Conservation (phyloP, 2,797 vertebrate species). For the Protonibea diacanthus region DNA sequence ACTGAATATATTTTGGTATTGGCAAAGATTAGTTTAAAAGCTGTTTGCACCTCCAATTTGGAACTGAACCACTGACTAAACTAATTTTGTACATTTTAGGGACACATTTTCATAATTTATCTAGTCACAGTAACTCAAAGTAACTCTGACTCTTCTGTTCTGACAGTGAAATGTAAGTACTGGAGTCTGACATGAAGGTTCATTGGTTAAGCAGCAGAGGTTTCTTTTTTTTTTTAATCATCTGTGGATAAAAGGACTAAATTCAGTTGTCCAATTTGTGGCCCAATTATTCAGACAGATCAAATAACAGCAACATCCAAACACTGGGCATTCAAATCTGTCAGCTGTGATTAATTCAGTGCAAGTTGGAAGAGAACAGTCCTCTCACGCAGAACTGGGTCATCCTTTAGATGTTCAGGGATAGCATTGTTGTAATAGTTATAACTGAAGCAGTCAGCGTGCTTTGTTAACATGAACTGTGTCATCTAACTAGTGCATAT, state of each 20-base stretch:
- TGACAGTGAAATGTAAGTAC: not conserved
- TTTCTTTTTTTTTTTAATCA: not conserved
- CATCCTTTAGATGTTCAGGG: conserved; percentile 77
- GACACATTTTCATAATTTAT: not conserved
- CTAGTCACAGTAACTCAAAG: too few relatives aligned
- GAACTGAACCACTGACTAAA: not conserved
- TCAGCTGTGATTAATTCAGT: conserved; percentile 73
- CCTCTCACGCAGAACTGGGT: conserved; percentile 73
- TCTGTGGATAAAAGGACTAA: not conserved
- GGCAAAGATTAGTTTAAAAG: not conserved
- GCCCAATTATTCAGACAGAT: conserved; percentile 61
- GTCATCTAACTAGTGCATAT: conserved; percentile 76
- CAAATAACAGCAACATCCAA: conserved; percentile 49
- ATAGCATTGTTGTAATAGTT: conserved; percentile 71
- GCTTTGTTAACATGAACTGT: conserved; percentile 75
- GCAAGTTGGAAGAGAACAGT: conserved; percentile 66
- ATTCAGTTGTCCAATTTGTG: conserved; percentile 21
- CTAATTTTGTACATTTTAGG: not conserved
- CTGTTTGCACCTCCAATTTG: not conserved
- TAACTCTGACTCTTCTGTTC: too few relatives aligned
- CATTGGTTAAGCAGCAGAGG: not conserved
- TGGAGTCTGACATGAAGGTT: not conserved
- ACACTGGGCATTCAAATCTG: conserved; percentile 59
- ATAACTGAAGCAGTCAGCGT: conserved; percentile 70
- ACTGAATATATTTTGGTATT: not conserved